Percentiles rank a stretch among this genome's conserved stretches.
Conservation (phyloP, 2,113 vertebrate genomes). For the Poeciliopsis retropinna region DNA sequence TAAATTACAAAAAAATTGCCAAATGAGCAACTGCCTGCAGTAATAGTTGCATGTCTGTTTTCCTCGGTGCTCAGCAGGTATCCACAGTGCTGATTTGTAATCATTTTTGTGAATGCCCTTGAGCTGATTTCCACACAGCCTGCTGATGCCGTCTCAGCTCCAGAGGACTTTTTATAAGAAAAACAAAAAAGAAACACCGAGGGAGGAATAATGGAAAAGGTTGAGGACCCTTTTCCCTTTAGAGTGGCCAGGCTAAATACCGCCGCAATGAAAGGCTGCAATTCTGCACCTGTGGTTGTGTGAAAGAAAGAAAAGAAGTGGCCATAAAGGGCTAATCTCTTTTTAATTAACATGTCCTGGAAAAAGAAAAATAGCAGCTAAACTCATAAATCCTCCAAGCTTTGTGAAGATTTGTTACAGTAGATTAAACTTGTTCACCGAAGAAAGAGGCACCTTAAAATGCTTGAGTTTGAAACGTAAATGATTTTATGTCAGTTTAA, state of each 20-base stretch:
- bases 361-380: constrained; percentile 56
- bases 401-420: constrained; percentile 44
- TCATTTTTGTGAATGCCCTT: constrained; percentile 73
- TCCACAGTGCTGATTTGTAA: constrained; percentile 57
- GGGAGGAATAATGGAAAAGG: constrained; percentile 59
- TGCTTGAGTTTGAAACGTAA: constrained; percentile 4
- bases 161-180: constrained; percentile 46
- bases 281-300: constrained; percentile 34
- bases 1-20: not conserved
- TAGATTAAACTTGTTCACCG: constrained; percentile 28
- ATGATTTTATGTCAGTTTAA: not conserved
- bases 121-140: constrained; percentile 55
- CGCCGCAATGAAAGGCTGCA: constrained; percentile 57
- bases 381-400: constrained; percentile 39
- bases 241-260: constrained; percentile 51
- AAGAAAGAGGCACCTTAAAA: not conserved
- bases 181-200: constrained; percentile 8
- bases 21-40: not conserved
- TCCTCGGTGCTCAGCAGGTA: constrained; percentile 1
- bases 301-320: constrained; percentile 15
- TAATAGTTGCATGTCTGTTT: constrained; percentile 13
- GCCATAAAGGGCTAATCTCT: constrained; percentile 73
- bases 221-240: constrained; percentile 61
- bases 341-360: constrained; percentile 78
- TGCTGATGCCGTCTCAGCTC: constrained; percentile 36